Percentiles rank a stretch among this genome's conserved stretches.
Evolutionary conservation across 2,113 vertebrate species (phyloP).

Genomic region (Origma solitaria): DNA sequence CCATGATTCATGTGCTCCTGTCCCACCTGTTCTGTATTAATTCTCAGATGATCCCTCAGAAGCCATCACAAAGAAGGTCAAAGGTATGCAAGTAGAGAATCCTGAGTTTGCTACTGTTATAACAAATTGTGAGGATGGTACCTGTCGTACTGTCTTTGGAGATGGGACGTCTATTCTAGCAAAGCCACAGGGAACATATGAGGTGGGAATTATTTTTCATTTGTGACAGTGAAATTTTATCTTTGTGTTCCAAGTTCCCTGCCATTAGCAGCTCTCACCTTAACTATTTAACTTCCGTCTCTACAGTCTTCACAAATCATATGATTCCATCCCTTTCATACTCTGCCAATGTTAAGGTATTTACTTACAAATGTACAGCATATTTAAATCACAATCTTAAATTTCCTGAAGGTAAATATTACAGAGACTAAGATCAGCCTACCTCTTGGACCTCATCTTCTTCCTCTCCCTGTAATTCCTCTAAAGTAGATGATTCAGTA

Average conservation of each 20-base stretch:
- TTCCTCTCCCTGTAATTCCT: not conserved
- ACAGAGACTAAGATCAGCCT: not conserved
- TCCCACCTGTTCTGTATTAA: not conserved
- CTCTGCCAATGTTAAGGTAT: not conserved
- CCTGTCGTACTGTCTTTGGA: conserved; percentile 76
- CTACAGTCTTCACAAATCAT: not conserved
- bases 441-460: not conserved
- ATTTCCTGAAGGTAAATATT: not conserved
- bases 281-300: not conserved
- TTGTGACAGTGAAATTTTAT: not conserved
- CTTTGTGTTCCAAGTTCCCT: not conserved
- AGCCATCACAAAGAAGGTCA: conserved; percentile 56
- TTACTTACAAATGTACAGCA: not conserved
- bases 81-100: conserved; percentile 78
- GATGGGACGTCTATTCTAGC: conserved; percentile 85
- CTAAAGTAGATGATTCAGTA: not conserved
- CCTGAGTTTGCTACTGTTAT: conserved; percentile 79
- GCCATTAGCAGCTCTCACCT: not conserved
- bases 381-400: not conserved
- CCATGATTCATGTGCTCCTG: not conserved
- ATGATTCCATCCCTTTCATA: not conserved
- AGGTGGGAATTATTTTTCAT: conserved; percentile 71
- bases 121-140: conserved; percentile 76
- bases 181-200: conserved; percentile 77
- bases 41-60: not conserved